Conservation (phyloP, 2,888 invertebrate species). For the Macrostomum cliftonense region DNA sequence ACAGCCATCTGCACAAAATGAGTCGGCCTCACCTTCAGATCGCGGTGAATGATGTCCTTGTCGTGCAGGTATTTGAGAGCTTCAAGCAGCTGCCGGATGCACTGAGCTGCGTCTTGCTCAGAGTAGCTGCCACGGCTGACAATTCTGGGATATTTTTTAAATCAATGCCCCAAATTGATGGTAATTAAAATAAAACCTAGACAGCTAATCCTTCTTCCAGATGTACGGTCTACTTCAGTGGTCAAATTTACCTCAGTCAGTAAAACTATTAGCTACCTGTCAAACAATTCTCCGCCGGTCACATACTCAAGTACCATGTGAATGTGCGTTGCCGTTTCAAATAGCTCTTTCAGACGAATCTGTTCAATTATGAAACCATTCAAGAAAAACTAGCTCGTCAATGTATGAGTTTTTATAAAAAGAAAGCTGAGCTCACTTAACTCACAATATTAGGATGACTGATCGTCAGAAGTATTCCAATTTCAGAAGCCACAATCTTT, state of each 20-base stretch:
- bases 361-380: no score
- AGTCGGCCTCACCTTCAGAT: constrained; percentile 12
- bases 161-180: no score
- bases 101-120: constrained; percentile 29
- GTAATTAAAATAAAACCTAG: no score
- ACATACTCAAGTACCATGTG: constrained; percentile 28
- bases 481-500: constrained; percentile 25
- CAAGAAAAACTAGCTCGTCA: no score
- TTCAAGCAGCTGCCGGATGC: constrained; percentile 24
- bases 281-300: constrained; percentile 34
- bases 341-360: constrained; percentile 32
- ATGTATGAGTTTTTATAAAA: no score
- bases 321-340: constrained; percentile 25
- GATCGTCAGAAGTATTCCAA: constrained; percentile 24
- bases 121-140: constrained; percentile 26
- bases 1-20: no score
- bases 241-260: no score
- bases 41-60: no score
- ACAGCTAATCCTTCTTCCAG: no score
- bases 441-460: constrained; percentile 27
- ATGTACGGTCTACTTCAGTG: no score
- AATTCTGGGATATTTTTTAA: constrained; percentile 17
- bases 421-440: constrained; percentile 3
- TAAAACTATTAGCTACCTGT: no score
- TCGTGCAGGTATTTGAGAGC: no score